Conservation (phyloP, 1,140 invertebrate genomes). For the Drosophila albomicans region DNA sequence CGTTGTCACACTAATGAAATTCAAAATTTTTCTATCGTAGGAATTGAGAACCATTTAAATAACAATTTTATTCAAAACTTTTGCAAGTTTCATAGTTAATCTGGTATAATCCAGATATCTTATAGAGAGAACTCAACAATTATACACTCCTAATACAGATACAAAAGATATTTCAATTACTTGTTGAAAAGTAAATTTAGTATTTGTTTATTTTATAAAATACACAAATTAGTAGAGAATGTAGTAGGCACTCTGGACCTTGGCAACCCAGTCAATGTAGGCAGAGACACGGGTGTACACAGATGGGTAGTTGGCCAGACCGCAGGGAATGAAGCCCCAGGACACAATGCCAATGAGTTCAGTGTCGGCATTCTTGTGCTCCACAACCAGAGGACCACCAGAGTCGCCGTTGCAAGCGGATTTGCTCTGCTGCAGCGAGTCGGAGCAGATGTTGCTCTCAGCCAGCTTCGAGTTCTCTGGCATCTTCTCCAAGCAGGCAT, state of each 20-base stretch:
- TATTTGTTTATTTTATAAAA: background rate
- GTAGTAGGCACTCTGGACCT: conserved; percentile 65
- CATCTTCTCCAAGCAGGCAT: conserved; percentile 40
- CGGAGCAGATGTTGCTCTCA: conserved; percentile 87
- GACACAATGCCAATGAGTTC: conserved; percentile 89
- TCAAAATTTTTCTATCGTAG: no score
- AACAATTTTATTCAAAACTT: no score
- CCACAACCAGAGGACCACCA: conserved; percentile 88
- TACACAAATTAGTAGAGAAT: conserved; percentile 51
- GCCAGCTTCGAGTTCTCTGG: conserved; percentile 74
- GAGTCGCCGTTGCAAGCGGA: conserved; percentile 89
- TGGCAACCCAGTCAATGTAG: conserved; percentile 85
- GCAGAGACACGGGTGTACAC: conserved; percentile 89
- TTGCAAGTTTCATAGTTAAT: no score
- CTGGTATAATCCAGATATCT: no score
- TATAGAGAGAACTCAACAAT: no score
- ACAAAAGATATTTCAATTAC: background rate
- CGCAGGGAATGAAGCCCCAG: conserved; percentile 91
- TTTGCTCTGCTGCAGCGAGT: conserved; percentile 86
- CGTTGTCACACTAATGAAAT: no score
- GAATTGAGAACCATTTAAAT: no score
- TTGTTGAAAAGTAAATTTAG: background rate
- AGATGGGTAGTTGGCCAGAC: conserved; percentile 87
- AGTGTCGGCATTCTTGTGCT: conserved; percentile 52
- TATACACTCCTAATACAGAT: background rate